phyloP scores from a whole-genome alignment of 2,888 invertebrate species.

The Lithosia quadra region DNA sequence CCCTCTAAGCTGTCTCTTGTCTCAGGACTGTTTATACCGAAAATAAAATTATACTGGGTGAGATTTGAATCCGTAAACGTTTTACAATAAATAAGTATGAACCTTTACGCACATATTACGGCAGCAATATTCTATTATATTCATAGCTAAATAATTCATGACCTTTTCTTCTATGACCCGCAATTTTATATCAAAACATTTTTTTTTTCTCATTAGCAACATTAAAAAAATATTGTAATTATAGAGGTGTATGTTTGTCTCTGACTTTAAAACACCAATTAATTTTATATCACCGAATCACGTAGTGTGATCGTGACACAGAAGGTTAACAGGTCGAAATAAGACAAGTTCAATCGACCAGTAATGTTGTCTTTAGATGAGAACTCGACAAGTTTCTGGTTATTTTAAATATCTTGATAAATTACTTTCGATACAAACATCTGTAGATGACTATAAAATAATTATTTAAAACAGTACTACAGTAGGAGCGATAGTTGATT shows the following conservation, averaged over 20 bases:
- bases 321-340: conserved; percentile 24
- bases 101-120: too few relatives aligned
- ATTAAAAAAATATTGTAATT: not conserved
- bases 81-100: not conserved
- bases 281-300: conserved; percentile 20
- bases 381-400: not conserved
- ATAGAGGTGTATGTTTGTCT: conserved; percentile 1
- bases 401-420: not conserved
- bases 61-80: not conserved
- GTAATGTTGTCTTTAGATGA: conserved; percentile 23
- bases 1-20: not conserved
- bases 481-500: not conserved
- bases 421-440: not conserved
- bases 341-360: conserved; percentile 24
- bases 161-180: not conserved
- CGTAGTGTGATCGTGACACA: conserved; percentile 32
- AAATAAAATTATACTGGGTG: not conserved
- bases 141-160: not conserved
- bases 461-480: not conserved
- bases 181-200: not conserved
- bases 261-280: not conserved
- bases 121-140: not conserved
- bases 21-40: not conserved
- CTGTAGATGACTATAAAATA: not conserved
- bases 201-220: not conserved